Evolutionary conservation across 2,113 vertebrate genomes (phyloP), one percentile per base, ranked within the genome.

Genomic region (Brienomyrus brachyistius): DNA sequence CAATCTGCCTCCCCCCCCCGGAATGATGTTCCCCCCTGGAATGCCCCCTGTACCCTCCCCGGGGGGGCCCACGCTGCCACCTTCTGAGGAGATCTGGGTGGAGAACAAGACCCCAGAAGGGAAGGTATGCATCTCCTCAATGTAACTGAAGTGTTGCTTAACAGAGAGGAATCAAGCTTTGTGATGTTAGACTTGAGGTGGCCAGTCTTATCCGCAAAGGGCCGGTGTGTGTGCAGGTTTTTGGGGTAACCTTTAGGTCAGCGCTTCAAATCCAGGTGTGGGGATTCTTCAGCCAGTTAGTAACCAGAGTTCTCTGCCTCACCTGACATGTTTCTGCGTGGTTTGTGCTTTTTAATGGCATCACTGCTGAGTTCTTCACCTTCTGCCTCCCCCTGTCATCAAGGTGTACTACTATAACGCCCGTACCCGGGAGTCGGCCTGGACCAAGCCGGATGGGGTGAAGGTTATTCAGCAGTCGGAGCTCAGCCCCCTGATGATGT

Each of bases 371-470:
- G 31, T 19, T 40, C 9, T 23, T 23, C 35, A 21, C 6, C 23
- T 54, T 4, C 50, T 47, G 77, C 17, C 13, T 51, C 27, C 19
- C 0, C 35, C 48, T 48, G 90, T 1, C 5, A 82, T 50, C 0
- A 31, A 97, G 97, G 96, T 97, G 17, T 98, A 98, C 93, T 98
- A 96, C 94, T 98, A 97, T 45, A 97, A 97, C 0, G 97, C 97
- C 0, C 96, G 97, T 0, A 98, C 97, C 0, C 96, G 97, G 1
- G 97, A 97, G 91, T 97, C 97, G 0, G 95, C 97, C 0, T 98
- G 97, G 97, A 95, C 93, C 0, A 97, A 97, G 91, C 97, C 97
- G 0, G 97, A 98, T 40, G 97, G 97, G 17, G 97, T 98, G 77
- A 98, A 98, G 92, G 96, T 98, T 23, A 97, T 98, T 91, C 97